Evolutionary conservation across 2,113 vertebrate species (phyloP).

Genomic region (Mionectes macconnelli): DNA sequence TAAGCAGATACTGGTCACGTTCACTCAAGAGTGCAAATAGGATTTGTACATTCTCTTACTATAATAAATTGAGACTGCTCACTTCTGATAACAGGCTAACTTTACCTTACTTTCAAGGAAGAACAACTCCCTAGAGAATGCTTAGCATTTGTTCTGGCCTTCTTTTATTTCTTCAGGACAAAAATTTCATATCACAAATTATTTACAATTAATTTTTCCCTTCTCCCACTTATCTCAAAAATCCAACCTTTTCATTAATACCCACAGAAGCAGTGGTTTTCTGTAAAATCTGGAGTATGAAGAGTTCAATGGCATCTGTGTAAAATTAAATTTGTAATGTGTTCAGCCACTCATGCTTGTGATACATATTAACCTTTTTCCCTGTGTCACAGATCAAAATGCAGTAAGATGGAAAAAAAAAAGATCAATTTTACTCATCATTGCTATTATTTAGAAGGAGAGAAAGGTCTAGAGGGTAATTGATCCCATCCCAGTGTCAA

Average conservation of each 20-base stretch:
- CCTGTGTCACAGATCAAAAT: neutral
- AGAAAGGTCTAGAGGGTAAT: neutral
- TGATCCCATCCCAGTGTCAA: neutral
- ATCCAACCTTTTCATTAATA: neutral
- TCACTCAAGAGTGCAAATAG: neutral
- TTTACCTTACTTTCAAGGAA: neutral
- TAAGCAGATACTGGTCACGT: neutral
- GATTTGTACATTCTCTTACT: neutral
- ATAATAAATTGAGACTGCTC: neutral
- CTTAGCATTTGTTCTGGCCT: neutral
- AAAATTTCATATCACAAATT: neutral
- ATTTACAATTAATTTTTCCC: neutral
- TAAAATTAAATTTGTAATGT: neutral
- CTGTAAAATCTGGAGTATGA: neutral
- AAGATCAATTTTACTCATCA: neutral
- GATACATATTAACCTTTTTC: neutral
- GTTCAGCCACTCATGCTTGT: neutral
- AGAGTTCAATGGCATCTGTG: neutral
- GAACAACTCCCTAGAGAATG: neutral
- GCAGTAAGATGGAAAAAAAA: neutral
- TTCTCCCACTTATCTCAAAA: neutral
- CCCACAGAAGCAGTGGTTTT: neutral
- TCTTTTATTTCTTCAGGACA: conserved; percentile 13
- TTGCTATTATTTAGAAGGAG: neutral
- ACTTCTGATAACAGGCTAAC: neutral